Conservation (phyloP, 2,797 vertebrate genomes). For the Schizopygopsis pylzovi region DNA sequence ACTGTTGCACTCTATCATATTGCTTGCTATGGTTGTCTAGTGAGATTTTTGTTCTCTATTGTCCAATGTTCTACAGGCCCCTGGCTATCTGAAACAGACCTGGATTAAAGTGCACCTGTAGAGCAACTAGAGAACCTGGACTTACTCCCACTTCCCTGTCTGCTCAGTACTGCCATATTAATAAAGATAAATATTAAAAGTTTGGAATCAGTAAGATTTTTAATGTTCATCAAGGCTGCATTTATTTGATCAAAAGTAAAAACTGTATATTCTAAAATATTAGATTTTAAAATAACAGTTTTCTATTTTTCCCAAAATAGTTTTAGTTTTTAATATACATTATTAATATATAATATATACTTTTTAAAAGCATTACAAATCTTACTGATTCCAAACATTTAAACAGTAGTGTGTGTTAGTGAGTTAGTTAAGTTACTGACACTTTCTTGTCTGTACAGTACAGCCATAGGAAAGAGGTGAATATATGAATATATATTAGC, state of each 20-base stretch:
- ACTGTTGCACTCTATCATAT: background rate
- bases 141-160: background rate
- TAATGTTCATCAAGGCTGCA: background rate
- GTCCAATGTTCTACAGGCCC: background rate
- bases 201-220: background rate
- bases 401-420: too few species aligned
- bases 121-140: background rate
- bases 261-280: too few species aligned
- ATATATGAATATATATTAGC: background rate
- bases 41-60: constrained; percentile 13
- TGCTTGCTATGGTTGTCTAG: constrained; percentile 19
- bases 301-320: too few species aligned
- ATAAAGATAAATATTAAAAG: background rate
- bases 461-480: background rate
- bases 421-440: too few species aligned
- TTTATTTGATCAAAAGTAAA: background rate
- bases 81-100: background rate
- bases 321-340: too few species aligned
- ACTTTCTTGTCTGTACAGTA: background rate
- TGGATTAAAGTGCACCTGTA: background rate
- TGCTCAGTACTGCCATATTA: background rate
- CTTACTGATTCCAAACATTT: background rate
- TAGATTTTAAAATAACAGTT: too few species aligned
- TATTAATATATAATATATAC: too few species aligned
- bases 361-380: too few species aligned